Evolutionary conservation across 2,113 vertebrate genomes (phyloP).

Genomic region (Kryptolebias marmoratus): DNA sequence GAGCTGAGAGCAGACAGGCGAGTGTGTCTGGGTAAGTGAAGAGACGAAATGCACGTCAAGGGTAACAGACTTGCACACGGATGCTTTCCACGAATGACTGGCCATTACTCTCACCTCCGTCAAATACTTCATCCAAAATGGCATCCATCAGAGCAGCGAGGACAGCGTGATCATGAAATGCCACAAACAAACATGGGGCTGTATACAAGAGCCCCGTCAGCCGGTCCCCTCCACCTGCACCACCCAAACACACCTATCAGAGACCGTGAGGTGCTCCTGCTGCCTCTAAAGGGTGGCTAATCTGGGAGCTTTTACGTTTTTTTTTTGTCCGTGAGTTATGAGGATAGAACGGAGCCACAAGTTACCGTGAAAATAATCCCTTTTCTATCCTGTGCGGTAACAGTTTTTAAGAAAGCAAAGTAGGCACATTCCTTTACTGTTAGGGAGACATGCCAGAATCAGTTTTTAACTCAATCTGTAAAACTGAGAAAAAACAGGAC

Average conservation of each 20-base stretch:
- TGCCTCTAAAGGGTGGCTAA: slow-evolving; percentile 28
- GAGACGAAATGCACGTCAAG: slow-evolving; percentile 70
- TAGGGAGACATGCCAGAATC: slow-evolving; percentile 14
- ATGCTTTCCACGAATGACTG: slow-evolving; percentile 56
- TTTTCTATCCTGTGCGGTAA: slow-evolving; percentile 17
- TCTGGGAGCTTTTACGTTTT: slow-evolving; percentile 35
- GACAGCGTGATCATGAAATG: slow-evolving; percentile 64
- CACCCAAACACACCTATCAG: slow-evolving; percentile 13
- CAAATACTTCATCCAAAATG: slow-evolving; percentile 55
- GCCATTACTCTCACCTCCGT: slow-evolving; percentile 59
- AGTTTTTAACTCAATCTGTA: slow-evolving; percentile 6
- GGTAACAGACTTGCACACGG: slow-evolving; percentile 57
- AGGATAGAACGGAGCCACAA: slow-evolving; percentile 28
- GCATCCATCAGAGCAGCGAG: slow-evolving; percentile 43
- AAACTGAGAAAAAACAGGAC: no score
- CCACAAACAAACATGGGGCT: slow-evolving; percentile 56
- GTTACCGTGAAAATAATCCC: slow-evolving; percentile 30
- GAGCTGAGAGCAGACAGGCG: slow-evolving; percentile 45
- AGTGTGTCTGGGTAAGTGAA: slow-evolving; percentile 49
- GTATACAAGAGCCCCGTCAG: slow-evolving; percentile 38
- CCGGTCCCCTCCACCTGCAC: slow-evolving; percentile 16
- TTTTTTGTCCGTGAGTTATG: slow-evolving; percentile 15
- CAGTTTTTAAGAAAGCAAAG: slow-evolving; percentile 31
- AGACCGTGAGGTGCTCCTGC: slow-evolving; percentile 12
- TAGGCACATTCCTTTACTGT: slow-evolving; percentile 45